Conservation (phyloP, 2,113 vertebrate species). For the Blennius ocellaris region DNA sequence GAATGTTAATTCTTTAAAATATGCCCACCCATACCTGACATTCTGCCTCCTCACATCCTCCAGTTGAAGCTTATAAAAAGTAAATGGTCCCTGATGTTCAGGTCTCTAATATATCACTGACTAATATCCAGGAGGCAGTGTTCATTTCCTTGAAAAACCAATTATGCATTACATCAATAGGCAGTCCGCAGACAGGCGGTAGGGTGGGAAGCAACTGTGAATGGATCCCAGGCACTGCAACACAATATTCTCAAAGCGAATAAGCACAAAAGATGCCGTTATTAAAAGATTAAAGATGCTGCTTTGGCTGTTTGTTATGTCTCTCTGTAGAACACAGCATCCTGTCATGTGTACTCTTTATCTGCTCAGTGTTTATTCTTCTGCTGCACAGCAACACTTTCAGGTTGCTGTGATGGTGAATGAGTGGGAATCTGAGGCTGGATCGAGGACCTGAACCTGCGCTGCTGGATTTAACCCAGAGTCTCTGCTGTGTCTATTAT, state of each 20-base stretch:
- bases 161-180: background rate
- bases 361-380: background rate
- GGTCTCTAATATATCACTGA: constrained; percentile 13
- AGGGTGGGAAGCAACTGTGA: background rate
- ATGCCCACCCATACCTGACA: no score
- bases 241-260: background rate
- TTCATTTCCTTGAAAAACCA: constrained; percentile 46
- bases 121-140: constrained; percentile 19
- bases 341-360: background rate
- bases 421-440: background rate
- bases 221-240: background rate
- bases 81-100: constrained; percentile 15
- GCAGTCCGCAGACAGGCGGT: background rate
- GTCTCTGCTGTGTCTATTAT: background rate
- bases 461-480: background rate
- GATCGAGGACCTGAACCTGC: background rate
- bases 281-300: background rate
- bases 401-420: background rate
- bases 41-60: background rate
- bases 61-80: constrained; percentile 30
- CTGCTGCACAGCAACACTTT: background rate
- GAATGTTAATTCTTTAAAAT: no score
- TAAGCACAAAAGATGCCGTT: background rate
- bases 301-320: background rate
- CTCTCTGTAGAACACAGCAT: background rate